These are phyloP conservation scores for Cacoxenus indagator DNA, from an alignment of 2,888 invertebrate genomes.

Conservation along the genomic window DNA sequence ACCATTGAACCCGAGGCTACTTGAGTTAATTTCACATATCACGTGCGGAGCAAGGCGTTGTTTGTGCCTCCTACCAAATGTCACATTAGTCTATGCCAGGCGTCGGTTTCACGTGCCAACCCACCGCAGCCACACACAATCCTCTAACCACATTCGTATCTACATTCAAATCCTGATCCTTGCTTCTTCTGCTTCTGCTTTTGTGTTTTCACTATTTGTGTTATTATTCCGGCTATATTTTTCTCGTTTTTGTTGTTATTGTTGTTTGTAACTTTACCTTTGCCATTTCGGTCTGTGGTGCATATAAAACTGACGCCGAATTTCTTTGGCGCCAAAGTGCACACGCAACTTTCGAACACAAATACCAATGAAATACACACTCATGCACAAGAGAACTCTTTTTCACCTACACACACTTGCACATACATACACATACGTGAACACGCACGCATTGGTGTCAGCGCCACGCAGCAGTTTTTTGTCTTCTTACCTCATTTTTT, in stretches of 20 bases:
- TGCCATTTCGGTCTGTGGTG: not conserved
- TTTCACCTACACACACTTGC: not conserved
- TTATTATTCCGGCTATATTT: not conserved
- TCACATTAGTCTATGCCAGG: not conserved
- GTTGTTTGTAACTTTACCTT: not conserved
- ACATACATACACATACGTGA: not conserved
- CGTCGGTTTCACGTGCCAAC: not conserved
- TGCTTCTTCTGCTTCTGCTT: not conserved
- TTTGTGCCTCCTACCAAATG: not conserved
- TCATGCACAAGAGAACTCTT: not conserved
- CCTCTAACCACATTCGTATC: not conserved
- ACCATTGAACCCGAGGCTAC: not conserved
- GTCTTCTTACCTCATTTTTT: too few relatives aligned
- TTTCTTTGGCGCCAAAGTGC: conserved; percentile 13
- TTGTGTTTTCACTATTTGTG: conserved; percentile 2
- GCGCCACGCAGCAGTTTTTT: too few relatives aligned
- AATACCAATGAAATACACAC: not conserved
- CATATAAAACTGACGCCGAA: conserved; percentile 5
- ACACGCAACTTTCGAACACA: conserved; percentile 7
- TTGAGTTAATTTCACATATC: conserved; percentile 17
- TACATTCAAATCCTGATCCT: not conserved
- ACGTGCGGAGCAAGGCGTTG: not conserved
- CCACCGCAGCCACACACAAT: not conserved
- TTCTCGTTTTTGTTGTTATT: not conserved
- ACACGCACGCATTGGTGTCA: too few relatives aligned